These are phyloP conservation scores for Lepas anatifera DNA, from an alignment of 2,888 invertebrate genomes.

Conservation along the genomic window DNA sequence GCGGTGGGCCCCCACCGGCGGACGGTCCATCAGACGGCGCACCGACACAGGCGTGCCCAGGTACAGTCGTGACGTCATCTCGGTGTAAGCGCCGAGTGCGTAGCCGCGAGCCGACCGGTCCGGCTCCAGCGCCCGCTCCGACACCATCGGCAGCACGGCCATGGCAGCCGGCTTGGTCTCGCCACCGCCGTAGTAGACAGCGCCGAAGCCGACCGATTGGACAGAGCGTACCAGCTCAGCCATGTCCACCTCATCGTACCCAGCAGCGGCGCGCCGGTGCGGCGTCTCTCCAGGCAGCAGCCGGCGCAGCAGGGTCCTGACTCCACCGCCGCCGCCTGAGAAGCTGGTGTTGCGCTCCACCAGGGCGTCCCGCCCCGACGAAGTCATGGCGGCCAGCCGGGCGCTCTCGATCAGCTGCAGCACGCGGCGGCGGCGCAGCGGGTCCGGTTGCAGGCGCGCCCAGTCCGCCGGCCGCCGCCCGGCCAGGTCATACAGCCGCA, in stretches of 20 bases:
- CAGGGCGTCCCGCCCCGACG: constrained; percentile 21
- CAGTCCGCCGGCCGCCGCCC: constrained; percentile 31
- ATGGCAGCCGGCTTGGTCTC: not conserved
- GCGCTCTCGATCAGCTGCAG: constrained; percentile 26
- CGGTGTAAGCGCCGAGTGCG: constrained; percentile 26
- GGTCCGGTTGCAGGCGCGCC: constrained; percentile 26
- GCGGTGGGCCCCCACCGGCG: not conserved
- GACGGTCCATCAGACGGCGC: constrained; percentile 18
- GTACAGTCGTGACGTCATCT: constrained; percentile 27
- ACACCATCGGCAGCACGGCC: not conserved
- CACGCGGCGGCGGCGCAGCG: constrained; percentile 20
- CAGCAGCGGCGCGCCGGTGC: not conserved
- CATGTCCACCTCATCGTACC: constrained; percentile 17
- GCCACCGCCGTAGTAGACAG: constrained; percentile 17
- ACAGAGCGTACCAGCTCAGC: constrained; percentile 22
- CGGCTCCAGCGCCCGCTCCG: constrained; percentile 24
- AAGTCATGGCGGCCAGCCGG: constrained; percentile 24
- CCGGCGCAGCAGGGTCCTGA: not conserved
- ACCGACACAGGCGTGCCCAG: constrained; percentile 27
- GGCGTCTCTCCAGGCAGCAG: not conserved
- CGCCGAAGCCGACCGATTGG: constrained; percentile 25
- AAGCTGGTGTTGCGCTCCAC: constrained; percentile 17
- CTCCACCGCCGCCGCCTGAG: not conserved
- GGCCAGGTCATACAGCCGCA: constrained; percentile 35
- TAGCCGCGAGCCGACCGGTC: constrained; percentile 24